Base-by-base conservation (phyloP, 2,888 invertebrate species). In the Omphaloscelis lunosa region DNA sequence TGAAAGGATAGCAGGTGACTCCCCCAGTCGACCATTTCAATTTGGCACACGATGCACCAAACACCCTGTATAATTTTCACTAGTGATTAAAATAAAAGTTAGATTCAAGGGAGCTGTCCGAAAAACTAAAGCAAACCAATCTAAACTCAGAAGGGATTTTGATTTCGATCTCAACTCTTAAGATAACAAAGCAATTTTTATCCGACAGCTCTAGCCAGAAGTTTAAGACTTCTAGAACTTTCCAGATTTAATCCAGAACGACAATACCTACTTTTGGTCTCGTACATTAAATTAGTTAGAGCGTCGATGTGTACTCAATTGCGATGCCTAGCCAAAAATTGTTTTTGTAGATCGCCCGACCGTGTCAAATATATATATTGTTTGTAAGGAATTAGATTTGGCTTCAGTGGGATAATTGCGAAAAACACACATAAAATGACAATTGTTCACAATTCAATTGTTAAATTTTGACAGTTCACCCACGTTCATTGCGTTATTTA, bases 151-250 rank as follows among this genome's bases (percentile, higher is more conserved):
- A 68, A 66, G 65, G 58, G 23, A 62, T 53, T 41, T 63, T 67
- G 41, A 51, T 41, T 59, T 72, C 56, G 56, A 69, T 72, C 51
- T 61, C 2, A 58, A 63, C n/a, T 66, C n/a, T 1, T 1, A 23
- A 70, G 53, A 63, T 76, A 76, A 62, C 45, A 58, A 58, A 68
- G 51, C 58, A 61, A 34, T 59, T 74, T 79, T 77, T 74, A 72
- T 74, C 34, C n/a, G 11, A 51, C 34, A 68, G 53, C 27, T 45
- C n/a, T 51, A 27, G 27, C 15, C 23, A 63, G 9, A 67, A 67
- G n/a, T 70, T 72, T 51, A 11, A 59, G 27, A 58, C 48, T 69
- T 70, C 34, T 27, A 82, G 53, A 77, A 65, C n/a, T 72, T 85
- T 80, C 70, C 56, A 72, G 39, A 74, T 68, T 68, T n/a, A 51